These are phyloP conservation scores for Halocynthia roretzi DNA, from an alignment of 23 tunicate genomes.

Conservation along the genomic window DNA sequence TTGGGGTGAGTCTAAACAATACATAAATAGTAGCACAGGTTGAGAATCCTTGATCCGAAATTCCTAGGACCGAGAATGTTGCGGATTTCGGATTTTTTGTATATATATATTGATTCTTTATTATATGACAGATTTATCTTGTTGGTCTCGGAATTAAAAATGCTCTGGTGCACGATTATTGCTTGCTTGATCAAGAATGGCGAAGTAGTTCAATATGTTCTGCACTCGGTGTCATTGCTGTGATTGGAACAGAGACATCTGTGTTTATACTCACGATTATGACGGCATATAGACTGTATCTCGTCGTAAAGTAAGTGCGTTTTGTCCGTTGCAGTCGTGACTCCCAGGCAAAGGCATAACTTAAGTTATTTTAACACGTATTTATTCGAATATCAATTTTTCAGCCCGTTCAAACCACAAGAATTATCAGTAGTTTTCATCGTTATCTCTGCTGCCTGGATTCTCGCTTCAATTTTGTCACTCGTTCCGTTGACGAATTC, in stretches of 20 bases:
- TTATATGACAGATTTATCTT: slow-evolving; percentile 20
- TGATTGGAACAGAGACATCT: slow-evolving; percentile 45
- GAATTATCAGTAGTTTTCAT: not conserved
- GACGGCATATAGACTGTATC: slow-evolving; percentile 44
- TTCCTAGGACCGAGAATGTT: too few relatives aligned
- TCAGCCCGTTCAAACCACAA: slow-evolving; percentile 1
- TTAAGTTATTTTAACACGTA: too few relatives aligned
- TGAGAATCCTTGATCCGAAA: too few relatives aligned
- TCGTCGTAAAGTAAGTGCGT: slow-evolving; percentile 18
- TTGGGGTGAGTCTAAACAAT: slow-evolving; percentile 31
- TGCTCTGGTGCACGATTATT: slow-evolving; percentile 11
- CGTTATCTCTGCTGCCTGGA: slow-evolving; percentile 19
- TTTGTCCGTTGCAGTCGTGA: too few relatives aligned
- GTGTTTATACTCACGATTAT: slow-evolving; percentile 56
- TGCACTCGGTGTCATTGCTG: slow-evolving; percentile 32
- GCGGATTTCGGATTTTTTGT: too few relatives aligned
- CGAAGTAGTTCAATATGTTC: slow-evolving; percentile 30
- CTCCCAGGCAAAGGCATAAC: too few relatives aligned
- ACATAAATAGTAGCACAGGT: too few relatives aligned
- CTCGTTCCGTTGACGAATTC: slow-evolving; percentile 20
- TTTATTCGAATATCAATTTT: not conserved
- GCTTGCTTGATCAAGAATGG: slow-evolving; percentile 42
- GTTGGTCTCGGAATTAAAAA: slow-evolving; percentile 25
- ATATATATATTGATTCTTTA: too few relatives aligned
- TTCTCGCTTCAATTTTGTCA: slow-evolving; percentile 21